phyloP scores from a whole-genome alignment of 1,140 invertebrate species.

The Stenopsyche tienmushanensis region DNA sequence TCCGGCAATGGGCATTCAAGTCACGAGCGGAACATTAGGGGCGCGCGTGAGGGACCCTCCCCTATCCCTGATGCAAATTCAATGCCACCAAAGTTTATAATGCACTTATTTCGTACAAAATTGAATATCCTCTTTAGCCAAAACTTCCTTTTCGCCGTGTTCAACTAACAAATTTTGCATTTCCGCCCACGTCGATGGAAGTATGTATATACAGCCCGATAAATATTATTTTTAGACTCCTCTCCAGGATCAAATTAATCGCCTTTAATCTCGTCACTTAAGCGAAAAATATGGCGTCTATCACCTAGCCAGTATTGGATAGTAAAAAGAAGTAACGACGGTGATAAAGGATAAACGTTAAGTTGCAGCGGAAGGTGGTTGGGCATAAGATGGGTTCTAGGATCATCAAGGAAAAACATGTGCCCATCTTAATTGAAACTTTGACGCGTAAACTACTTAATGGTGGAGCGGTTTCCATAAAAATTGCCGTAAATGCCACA shows the following conservation, averaged over 20 bases:
- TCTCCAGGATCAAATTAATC: not conserved
- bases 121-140: slow-evolving; percentile 1
- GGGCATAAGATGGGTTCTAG: not conserved
- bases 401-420: slow-evolving; percentile 5
- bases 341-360: slow-evolving; percentile 16
- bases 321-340: slow-evolving; percentile 26
- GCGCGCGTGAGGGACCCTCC: not conserved
- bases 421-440: slow-evolving; percentile 35
- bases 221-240: no score
- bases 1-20: slow-evolving; percentile 1
- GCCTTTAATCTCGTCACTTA: not conserved
- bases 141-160: no score
- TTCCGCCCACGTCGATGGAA: no score
- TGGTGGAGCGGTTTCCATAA: slow-evolving; percentile 3
- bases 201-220: no score
- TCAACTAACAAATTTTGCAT: no score
- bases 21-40: slow-evolving; percentile 10
- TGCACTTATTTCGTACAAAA: slow-evolving; percentile 14
- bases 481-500: slow-evolving; percentile 22
- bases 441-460: slow-evolving; percentile 30
- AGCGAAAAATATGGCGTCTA: not conserved
- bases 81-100: slow-evolving; percentile 21
- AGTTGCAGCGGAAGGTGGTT: not conserved
- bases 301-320: slow-evolving; percentile 4
- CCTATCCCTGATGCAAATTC: slow-evolving; percentile 16